Conservation (phyloP, 1,140 invertebrate species). For the Ephestia elutella region DNA sequence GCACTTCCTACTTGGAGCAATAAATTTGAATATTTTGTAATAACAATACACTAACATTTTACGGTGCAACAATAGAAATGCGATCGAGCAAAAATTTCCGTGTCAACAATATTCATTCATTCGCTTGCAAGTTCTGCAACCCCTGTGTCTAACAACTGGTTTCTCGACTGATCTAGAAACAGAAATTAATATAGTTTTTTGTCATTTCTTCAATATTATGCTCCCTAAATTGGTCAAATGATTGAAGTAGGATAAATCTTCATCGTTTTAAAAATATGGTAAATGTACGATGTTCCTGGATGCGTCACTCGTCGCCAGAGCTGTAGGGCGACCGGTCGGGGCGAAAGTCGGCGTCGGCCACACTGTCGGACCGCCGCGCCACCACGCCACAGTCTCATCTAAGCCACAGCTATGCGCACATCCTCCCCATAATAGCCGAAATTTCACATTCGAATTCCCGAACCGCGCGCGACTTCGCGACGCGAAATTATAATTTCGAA, state of each 20-base stretch:
- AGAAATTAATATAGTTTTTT: too few relatives aligned
- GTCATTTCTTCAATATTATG: background rate
- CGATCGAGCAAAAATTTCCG: constrained; percentile 39
- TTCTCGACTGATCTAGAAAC: background rate
- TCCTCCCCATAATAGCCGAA: constrained; percentile 70
- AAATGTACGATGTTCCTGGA: constrained; percentile 61
- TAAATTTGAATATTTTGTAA: constrained; percentile 20
- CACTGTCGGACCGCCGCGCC: constrained; percentile 55
- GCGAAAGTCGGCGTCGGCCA: constrained; percentile 65
- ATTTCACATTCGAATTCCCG: constrained; percentile 53
- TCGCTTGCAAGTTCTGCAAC: constrained; percentile 29
- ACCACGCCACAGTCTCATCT: constrained; percentile 70
- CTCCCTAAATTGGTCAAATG: background rate
- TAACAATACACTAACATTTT: constrained; percentile 21
- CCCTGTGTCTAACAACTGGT: constrained; percentile 22
- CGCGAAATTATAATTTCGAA: constrained; percentile 47
- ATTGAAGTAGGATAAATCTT: constrained; percentile 19
- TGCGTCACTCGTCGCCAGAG: constrained; percentile 57
- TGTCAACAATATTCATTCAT: constrained; percentile 44
- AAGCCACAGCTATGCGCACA: constrained; percentile 72
- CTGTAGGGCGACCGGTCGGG: constrained; percentile 69
- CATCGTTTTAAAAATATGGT: constrained; percentile 39
- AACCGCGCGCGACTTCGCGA: constrained; percentile 43
- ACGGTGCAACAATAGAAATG: constrained; percentile 35
- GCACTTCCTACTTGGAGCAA: constrained; percentile 14